These are phyloP conservation scores for Xenops minutus DNA, from an alignment of 2,797 vertebrate species.

Conservation along the genomic window DNA sequence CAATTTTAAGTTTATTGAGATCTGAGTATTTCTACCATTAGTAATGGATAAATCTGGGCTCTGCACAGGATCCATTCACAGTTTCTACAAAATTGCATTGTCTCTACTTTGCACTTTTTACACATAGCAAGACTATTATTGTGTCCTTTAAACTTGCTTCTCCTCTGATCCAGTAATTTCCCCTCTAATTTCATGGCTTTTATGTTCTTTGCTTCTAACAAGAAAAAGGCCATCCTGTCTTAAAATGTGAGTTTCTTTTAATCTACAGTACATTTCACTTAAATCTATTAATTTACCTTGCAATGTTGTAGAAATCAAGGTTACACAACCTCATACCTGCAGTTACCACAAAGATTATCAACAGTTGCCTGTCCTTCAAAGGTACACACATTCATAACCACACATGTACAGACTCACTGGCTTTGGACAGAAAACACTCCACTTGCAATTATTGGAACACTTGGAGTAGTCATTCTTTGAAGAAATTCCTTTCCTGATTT, in stretches of 20 bases:
- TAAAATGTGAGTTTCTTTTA: slow-evolving; percentile 34
- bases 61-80: background rate
- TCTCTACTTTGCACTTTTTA: slow-evolving; percentile 51
- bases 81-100: background rate
- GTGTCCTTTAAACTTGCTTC: slow-evolving; percentile 53
- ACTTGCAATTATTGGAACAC: background rate
- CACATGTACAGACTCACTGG: background rate
- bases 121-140: slow-evolving; percentile 35
- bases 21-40: background rate
- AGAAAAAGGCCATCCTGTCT: slow-evolving; percentile 38
- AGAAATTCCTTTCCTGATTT: background rate
- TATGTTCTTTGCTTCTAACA: slow-evolving; percentile 30
- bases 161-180: slow-evolving; percentile 70
- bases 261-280: slow-evolving; percentile 27
- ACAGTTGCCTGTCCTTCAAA: background rate
- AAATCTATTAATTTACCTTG: slow-evolving; percentile 61
- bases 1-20: background rate
- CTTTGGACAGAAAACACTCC: slow-evolving; percentile 9
- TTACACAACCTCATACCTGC: background rate
- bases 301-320: background rate
- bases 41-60: background rate
- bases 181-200: slow-evolving; percentile 56
- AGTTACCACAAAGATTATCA: slow-evolving; percentile 18
- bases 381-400: background rate
- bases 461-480: background rate